phyloP scores from a whole-genome alignment of 2,888 invertebrate genomes.

The Agrilus mali region DNA sequence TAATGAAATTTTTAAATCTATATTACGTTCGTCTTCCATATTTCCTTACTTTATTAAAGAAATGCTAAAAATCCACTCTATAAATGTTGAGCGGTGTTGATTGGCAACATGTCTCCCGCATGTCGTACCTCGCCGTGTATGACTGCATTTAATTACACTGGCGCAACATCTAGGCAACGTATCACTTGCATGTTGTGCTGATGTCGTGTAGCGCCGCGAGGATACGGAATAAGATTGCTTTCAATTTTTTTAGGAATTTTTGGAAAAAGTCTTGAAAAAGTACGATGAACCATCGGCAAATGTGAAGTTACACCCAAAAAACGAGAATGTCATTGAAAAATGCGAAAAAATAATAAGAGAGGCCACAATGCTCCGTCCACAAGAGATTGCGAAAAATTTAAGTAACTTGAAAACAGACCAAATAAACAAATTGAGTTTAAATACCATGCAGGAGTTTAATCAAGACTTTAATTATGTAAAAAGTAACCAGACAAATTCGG shows the following conservation, averaged over 20 bases:
- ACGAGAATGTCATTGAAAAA: slow-evolving; percentile 10
- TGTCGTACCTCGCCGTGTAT: no score
- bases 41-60: no score
- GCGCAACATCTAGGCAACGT: no score
- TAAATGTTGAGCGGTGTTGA: no score
- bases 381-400: not conserved
- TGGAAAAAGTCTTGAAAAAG: slow-evolving; percentile 9
- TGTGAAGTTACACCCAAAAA: slow-evolving; percentile 5
- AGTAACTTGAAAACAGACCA: not conserved
- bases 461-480: not conserved
- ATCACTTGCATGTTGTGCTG: no score
- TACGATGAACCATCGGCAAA: slow-evolving; percentile 4
- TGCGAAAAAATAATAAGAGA: slow-evolving; percentile 11
- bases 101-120: no score
- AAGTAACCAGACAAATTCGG: not conserved
- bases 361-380: slow-evolving; percentile 1
- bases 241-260: slow-evolving; percentile 9
- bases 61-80: no score
- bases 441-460: slow-evolving; percentile 1
- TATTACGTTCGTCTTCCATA: no score
- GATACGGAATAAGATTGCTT: no score
- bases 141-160: no score
- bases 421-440: slow-evolving; percentile 1
- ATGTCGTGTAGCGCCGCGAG: no score
- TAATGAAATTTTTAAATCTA: no score